Evolutionary conservation across 2,797 vertebrate genomes (phyloP).

Genomic region (Ambastaia sidthimunki): DNA sequence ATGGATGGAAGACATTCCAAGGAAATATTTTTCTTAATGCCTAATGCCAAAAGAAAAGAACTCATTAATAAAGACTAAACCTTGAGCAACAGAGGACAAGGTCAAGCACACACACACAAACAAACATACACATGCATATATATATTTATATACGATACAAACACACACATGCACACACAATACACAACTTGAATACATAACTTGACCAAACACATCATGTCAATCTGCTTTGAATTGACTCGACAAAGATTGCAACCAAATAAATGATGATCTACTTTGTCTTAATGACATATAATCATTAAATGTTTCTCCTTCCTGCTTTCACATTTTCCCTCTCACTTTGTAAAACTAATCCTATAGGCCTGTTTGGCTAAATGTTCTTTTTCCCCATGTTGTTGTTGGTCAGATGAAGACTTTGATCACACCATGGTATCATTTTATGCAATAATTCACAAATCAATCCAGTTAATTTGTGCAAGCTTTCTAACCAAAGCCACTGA

Average conservation of each 20-base stretch:
- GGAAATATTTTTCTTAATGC: conserved; percentile 10
- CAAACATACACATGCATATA: conserved; percentile 2
- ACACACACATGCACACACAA: conserved; percentile 14
- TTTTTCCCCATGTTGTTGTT: not conserved
- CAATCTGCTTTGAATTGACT: not conserved
- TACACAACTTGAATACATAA: conserved; percentile 23
- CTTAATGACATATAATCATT: not conserved
- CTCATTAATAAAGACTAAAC: conserved; percentile 37
- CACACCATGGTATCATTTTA: not conserved
- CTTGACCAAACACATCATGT: conserved; percentile 16
- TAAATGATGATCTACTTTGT: not conserved
- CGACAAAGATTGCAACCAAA: not conserved
- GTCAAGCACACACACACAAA: conserved; percentile 24
- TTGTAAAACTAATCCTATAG: not conserved
- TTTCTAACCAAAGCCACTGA: not conserved
- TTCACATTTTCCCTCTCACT: not conserved
- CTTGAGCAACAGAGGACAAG: conserved; percentile 58
- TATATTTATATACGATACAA: too few relatives aligned
- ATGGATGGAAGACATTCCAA: not conserved
- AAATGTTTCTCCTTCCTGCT: not conserved
- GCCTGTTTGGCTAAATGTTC: not conserved
- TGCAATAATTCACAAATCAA: not conserved
- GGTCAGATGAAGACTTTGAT: not conserved
- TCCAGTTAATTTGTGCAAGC: conserved; percentile 4
- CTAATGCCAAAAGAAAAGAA: conserved; percentile 31